Conservation (phyloP, 2,113 vertebrate species). For the Neogobius melanostomus region DNA sequence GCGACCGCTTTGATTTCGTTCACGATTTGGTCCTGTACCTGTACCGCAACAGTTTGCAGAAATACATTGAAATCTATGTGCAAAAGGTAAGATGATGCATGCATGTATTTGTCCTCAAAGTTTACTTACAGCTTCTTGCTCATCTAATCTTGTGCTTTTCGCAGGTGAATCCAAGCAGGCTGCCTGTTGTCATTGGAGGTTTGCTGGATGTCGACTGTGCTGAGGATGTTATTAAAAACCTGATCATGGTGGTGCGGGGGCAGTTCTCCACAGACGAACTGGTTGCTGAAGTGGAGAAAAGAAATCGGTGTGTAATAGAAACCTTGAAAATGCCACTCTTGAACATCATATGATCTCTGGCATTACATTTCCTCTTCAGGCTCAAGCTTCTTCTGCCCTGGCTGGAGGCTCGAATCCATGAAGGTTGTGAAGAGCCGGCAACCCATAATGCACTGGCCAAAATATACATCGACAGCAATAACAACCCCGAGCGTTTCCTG, state of each 20-base stretch:
- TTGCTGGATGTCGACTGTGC: slow-evolving; percentile 97
- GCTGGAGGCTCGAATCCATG: slow-evolving; percentile 96
- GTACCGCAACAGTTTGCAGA: slow-evolving; percentile 98
- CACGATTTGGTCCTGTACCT: slow-evolving; percentile 97
- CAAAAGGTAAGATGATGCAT: slow-evolving; percentile 84
- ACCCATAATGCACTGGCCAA: slow-evolving; percentile 98
- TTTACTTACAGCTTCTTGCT: not conserved
- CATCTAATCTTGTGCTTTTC: not conserved
- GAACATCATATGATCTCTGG: too few species aligned
- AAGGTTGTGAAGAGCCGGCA: slow-evolving; percentile 96
- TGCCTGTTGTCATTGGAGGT: slow-evolving; percentile 96
- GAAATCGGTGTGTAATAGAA: slow-evolving; percentile 83
- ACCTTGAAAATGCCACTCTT: not conserved
- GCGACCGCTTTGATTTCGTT: slow-evolving; percentile 98
- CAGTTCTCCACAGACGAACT: slow-evolving; percentile 99
- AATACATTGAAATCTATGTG: slow-evolving; percentile 99
- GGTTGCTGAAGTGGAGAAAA: slow-evolving; percentile 97
- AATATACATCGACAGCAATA: slow-evolving; percentile 99
- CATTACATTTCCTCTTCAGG: slow-evolving; percentile 63
- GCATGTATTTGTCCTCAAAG: not conserved
- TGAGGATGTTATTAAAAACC: slow-evolving; percentile 97
- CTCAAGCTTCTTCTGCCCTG: slow-evolving; percentile 95
- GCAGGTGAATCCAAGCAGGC: slow-evolving; percentile 96
- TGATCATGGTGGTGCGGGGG: slow-evolving; percentile 96
- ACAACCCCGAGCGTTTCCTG: slow-evolving; percentile 96